phyloP scores from a whole-genome alignment of 2,888 invertebrate genomes.

The Meteorus colon region DNA sequence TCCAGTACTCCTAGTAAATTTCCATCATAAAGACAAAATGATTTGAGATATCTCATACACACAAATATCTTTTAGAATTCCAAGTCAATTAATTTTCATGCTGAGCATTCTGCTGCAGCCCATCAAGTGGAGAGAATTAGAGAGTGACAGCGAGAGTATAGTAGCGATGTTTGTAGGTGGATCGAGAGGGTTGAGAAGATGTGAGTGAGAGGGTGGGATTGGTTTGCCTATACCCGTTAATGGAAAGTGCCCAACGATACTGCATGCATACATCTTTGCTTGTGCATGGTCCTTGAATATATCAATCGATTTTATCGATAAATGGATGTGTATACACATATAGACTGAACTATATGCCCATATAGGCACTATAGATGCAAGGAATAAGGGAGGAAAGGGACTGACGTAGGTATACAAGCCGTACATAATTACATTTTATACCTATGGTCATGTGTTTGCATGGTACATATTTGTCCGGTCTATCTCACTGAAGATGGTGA shows the following conservation, averaged over 20 bases:
- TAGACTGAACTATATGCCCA: background rate
- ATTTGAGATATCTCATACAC: too few relatives aligned
- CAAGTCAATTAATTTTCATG: constrained; percentile 53
- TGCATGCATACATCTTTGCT: constrained; percentile 46
- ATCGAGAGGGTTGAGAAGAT: constrained; percentile 20
- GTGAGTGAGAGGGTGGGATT: constrained; percentile 25
- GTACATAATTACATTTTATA: constrained; percentile 71
- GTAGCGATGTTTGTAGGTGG: background rate
- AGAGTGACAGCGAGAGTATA: constrained; percentile 18
- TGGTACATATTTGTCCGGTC: constrained; percentile 60
- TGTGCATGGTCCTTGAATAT: constrained; percentile 37
- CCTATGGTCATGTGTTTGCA: constrained; percentile 68
- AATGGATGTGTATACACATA: constrained; percentile 46
- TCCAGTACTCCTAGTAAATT: too few relatives aligned
- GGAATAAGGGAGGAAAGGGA: constrained; percentile 24
- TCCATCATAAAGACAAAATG: too few relatives aligned
- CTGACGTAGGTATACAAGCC: constrained; percentile 58
- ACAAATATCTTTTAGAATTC: too few relatives aligned
- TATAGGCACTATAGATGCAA: constrained; percentile 47
- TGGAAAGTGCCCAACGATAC: constrained; percentile 59
- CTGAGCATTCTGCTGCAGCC: background rate
- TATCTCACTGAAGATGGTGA: constrained; percentile 33
- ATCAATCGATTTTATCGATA: constrained; percentile 68
- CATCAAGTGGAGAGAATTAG: constrained; percentile 9
- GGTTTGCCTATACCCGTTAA: constrained; percentile 57